Base-by-base conservation (phyloP, 2,113 vertebrate species). In the Channa maculata region DNA sequence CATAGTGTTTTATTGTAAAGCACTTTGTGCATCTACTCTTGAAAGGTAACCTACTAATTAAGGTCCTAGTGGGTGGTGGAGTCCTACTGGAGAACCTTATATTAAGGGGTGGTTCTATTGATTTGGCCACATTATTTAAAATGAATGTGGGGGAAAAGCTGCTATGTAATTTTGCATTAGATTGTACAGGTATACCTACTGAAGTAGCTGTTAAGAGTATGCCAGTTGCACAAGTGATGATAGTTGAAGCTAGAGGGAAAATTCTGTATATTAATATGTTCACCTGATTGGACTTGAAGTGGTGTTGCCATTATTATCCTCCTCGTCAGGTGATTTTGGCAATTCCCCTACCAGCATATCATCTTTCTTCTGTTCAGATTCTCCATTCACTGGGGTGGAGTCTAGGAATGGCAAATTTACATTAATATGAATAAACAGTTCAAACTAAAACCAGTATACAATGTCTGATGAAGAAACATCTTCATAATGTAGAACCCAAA, bases 341-440 rank as follows among this genome's bases (percentile, higher is more conserved):
- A 88, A 90, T 55, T 77, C 82, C 62, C 93, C 86, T 3, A 66
- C 62, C 51, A 76, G 60, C 15, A 75, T 81, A 13, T 94, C 92
- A 0, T 83, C 89, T 14, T 94, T 96, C 41, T 95, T 96, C 83
- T 94, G 94, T 36, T 89, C 67, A 0, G 96, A 95, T 68, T 98
- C 96, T 0, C 97, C 97, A 0, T 99, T 99, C 67, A 99, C 92
- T 0, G 97, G 95, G 0, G 93, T 82, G n/a, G 94, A 86, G 48
- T 96, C 96, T 96, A 53, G 48, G 65, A 41, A 66, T 36, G 2
- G 4, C 11, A 43, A 24, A 73, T 55, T 12, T 0, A 36, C 33
- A 71, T 59, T 8, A 15, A 67, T 5, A 45, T 15, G 15, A 14
- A 6, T 0, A 0, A 39, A 13, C 36, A 15, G 10, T 9, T 0